Evolutionary conservation across 2,113 vertebrate genomes (phyloP).

Genomic region (Salvelinus fontinalis): DNA sequence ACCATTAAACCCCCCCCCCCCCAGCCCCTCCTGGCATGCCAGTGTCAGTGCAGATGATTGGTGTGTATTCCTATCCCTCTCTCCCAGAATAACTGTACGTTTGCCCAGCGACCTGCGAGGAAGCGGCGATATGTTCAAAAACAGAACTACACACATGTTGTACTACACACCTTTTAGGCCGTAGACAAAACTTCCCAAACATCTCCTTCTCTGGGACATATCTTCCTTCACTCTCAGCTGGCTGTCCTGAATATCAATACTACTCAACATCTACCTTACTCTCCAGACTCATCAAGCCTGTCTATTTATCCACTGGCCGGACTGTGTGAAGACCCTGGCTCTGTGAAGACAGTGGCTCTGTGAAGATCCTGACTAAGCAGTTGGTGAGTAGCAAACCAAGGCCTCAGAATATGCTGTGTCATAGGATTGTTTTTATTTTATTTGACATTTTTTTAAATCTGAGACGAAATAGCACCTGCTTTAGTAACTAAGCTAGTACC

Average conservation of each 20-base stretch:
- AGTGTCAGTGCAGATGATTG: constrained; percentile 42
- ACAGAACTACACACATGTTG: neutral
- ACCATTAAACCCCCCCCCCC: neutral
- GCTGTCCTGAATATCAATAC: neutral
- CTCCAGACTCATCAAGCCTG: no score
- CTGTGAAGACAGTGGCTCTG: neutral
- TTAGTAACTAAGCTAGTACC: no score
- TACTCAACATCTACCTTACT: no score
- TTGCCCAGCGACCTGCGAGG: constrained; percentile 62
- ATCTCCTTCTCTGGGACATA: neutral
- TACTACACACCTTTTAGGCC: constrained; percentile 12
- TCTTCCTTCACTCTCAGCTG: neutral
- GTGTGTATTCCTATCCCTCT: constrained; percentile 67
- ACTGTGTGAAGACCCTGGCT: neutral
- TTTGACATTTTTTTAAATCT: no score
- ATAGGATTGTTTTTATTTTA: no score
- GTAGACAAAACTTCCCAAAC: constrained; percentile 29
- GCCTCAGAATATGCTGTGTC: constrained; percentile 5
- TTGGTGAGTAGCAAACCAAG: constrained; percentile 39
- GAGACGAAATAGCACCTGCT: no score
- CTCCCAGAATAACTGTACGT: constrained; percentile 66
- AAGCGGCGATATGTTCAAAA: neutral
- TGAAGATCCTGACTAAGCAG: neutral
- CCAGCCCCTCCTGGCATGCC: neutral
- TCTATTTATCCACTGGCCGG: neutral